A percentile compares a stretch with the other conserved stretches of the same genome.
These are phyloP conservation scores for Chitala chitala DNA, from an alignment of 2,113 vertebrate species.

Conservation along the genomic window DNA sequence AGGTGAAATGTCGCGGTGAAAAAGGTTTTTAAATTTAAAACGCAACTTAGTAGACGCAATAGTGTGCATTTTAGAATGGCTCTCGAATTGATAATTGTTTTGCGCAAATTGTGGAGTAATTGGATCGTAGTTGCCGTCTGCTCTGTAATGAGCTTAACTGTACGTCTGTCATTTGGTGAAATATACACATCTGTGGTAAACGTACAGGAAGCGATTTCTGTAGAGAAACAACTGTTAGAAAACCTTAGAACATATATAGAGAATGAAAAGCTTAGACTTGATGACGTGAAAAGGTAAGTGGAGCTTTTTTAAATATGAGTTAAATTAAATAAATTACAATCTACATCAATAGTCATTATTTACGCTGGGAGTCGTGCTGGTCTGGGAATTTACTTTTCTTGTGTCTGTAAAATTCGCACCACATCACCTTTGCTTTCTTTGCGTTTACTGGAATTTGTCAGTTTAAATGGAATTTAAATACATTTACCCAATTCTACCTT, in stretches of 20 bases:
- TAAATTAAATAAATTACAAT: too few species aligned
- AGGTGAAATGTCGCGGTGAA: too few species aligned
- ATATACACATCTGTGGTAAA: conserved; percentile 63
- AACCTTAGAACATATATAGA: conserved; percentile 58
- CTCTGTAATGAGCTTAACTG: conserved; percentile 21
- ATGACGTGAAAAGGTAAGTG: conserved; percentile 63
- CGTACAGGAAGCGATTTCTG: conserved; percentile 54
- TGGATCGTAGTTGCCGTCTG: conserved; percentile 23
- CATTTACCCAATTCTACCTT: too few species aligned
- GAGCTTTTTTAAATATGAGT: background rate
- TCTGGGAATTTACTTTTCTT: too few species aligned
- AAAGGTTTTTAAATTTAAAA: too few species aligned
- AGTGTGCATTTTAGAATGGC: background rate
- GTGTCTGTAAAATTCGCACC: too few species aligned
- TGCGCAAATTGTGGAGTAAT: background rate
- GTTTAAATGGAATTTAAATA: too few species aligned
- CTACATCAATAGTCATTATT: too few species aligned
- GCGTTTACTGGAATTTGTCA: too few species aligned
- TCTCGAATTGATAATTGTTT: conserved; percentile 26
- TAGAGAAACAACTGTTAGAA: conserved; percentile 57
- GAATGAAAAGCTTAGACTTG: conserved; percentile 57
- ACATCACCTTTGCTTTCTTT: too few species aligned
- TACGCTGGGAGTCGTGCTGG: too few species aligned
- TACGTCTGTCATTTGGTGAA: conserved; percentile 35
- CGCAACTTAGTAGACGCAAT: background rate